Evolutionary conservation across 2,113 vertebrate genomes (phyloP), one percentile per base, ranked within the genome.

Genomic region (Erythrolamprus reginae): DNA sequence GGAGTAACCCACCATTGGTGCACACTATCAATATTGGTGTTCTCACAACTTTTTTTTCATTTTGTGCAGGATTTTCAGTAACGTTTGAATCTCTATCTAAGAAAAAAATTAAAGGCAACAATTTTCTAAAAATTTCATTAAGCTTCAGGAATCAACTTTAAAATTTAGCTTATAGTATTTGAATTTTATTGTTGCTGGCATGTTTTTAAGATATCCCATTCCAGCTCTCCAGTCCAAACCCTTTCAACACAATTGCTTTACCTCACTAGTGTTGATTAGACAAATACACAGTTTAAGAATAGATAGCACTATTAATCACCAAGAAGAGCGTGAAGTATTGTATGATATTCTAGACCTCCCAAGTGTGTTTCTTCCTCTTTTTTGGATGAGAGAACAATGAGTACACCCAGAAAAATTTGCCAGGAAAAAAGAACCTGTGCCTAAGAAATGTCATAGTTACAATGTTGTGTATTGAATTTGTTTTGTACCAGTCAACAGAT

Each of bases 381-480:
- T 94, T 95, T 98, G 96, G 97, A 96, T 96, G 97, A 96, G 96
- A 97, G 97, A 97, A 96, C 55, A 93, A 94, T 1, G 38, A 91
- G 92, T 91, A 95, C 90, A 93, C 97, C 96, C 97, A 97, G 97
- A 91, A 97, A 97, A 56, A 97, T 91, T 96, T 15, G 90, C 94
- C 95, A 56, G 33, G 24, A 17, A 33, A n/a, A 88, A 91, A 94
- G 93, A 92, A 82, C 2, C 10, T 84, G 45, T 97, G 97, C 97
- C 97, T 97, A 97, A 96, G 97, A 97, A 95, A 96, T 97, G 97
- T 97, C 97, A 96, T 92, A 93, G 90, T 94, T 92, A 86, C 94
- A 96, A 97, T 96, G 96, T 93, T 95, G 89, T 95, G 95, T 96
- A 96, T 95, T 94, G 82, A 89, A 93, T 87, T 65, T 15, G 61